phyloP scores from a whole-genome alignment of 1,140 invertebrate species.

The Bicyclus anynana region DNA sequence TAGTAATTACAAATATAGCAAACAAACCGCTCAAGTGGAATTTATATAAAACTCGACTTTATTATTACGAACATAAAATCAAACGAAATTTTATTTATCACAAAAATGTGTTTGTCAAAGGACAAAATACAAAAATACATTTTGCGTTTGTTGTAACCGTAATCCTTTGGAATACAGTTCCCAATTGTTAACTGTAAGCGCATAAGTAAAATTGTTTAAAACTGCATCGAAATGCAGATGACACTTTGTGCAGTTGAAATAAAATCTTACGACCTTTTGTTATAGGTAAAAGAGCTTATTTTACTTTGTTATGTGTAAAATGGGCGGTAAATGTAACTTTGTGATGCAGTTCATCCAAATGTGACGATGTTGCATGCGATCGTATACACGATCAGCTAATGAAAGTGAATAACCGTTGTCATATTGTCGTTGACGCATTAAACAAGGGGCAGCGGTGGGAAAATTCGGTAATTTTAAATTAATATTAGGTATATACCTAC shows the following conservation, averaged over 20 bases:
- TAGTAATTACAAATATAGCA: constrained; percentile 9
- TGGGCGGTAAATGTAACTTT: constrained; percentile 9
- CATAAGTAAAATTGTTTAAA: constrained; percentile 21
- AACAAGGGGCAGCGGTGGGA: constrained; percentile 45
- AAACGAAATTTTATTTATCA: not conserved
- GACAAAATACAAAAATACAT: not conserved
- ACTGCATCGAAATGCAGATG: constrained; percentile 11
- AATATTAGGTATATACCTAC: too few species aligned
- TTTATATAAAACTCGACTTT: not conserved
- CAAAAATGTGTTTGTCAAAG: not conserved
- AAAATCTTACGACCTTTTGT: not conserved
- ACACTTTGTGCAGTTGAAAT: not conserved
- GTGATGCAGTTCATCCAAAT: constrained; percentile 36
- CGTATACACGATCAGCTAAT: constrained; percentile 49
- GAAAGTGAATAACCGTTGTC: constrained; percentile 58
- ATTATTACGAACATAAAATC: not conserved
- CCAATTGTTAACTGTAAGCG: not conserved
- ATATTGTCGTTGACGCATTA: constrained; percentile 53
- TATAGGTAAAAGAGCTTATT: constrained; percentile 23
- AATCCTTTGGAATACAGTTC: not conserved
- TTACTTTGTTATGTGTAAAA: constrained; percentile 8
- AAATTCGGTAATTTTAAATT: constrained; percentile 37
- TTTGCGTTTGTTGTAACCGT: not conserved
- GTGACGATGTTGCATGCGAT: constrained; percentile 54
- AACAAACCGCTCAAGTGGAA: not conserved